phyloP scores from a whole-genome alignment of 2,797 vertebrate genomes.

The Macrochelys suwanniensis region DNA sequence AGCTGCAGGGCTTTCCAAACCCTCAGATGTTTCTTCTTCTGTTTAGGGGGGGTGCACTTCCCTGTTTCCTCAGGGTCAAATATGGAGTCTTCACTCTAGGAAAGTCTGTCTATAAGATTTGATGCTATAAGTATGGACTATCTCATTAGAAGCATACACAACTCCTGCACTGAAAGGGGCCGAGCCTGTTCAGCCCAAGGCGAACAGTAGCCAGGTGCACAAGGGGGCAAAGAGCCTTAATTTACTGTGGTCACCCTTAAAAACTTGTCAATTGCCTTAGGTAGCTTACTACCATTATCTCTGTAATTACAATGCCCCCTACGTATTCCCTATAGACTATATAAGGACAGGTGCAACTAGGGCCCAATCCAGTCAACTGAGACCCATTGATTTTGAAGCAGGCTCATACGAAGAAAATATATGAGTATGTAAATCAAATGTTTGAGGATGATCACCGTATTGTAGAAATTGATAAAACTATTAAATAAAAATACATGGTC shows the following conservation, averaged over 20 bases:
- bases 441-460: background rate
- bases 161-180: background rate
- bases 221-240: background rate
- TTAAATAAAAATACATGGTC: background rate
- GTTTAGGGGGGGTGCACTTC: background rate
- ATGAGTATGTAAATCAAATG: background rate
- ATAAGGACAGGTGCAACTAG: background rate
- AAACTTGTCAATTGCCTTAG: background rate
- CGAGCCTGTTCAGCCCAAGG: background rate
- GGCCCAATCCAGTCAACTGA: background rate
- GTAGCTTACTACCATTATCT: background rate
- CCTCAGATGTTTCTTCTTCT: slow-evolving; percentile 1
- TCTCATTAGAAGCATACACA: background rate
- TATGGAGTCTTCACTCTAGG: background rate
- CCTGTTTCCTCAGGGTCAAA: background rate
- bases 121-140: fast-evolving
- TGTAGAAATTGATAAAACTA: background rate
- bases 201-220: background rate
- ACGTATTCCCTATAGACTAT: too few species aligned
- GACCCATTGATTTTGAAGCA: too few species aligned
- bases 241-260: background rate
- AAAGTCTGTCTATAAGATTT: background rate
- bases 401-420: too few species aligned
- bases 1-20: slow-evolving; percentile 44
- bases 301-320: background rate